Evolutionary conservation across 2,888 invertebrate genomes (phyloP).

Genomic region (Drosophila austrosaltans): DNA sequence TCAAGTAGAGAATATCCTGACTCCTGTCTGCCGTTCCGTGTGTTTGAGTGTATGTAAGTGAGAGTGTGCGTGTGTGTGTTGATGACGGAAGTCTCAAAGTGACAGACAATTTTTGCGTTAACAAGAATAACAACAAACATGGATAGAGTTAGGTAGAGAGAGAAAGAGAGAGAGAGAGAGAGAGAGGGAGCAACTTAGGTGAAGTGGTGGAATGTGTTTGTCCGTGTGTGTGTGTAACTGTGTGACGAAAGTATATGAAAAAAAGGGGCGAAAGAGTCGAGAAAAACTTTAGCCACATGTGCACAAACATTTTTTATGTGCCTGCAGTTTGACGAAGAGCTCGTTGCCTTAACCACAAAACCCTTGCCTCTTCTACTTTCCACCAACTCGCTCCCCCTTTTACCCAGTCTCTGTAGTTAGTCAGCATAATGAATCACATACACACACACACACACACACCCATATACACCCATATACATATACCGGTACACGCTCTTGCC

Average conservation of each 20-base stretch:
- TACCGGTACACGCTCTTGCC: conserved; percentile 41
- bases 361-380: conserved; percentile 16
- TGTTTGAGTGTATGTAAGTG: background rate
- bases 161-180: background rate
- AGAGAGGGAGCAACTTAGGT: background rate
- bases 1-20: conserved; percentile 34
- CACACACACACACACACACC: too few species aligned
- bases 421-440: conserved; percentile 61
- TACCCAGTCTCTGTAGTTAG: conserved; percentile 40
- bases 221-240: background rate
- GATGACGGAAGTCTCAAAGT: conserved; percentile 71
- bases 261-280: background rate
- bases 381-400: background rate
- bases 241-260: conserved; percentile 10
- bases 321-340: conserved; percentile 22
- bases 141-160: background rate
- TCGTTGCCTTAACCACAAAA: conserved; percentile 22
- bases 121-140: conserved; percentile 53
- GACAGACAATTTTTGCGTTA: conserved; percentile 74
- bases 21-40: background rate
- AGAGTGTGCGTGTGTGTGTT: conserved; percentile 15
- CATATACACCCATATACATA: too few species aligned
- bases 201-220: too few species aligned
- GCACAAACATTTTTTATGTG: conserved; percentile 46
- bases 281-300: conserved; percentile 61